Conservation (phyloP, 2,888 invertebrate genomes). For the Stenodera caucasica region DNA sequence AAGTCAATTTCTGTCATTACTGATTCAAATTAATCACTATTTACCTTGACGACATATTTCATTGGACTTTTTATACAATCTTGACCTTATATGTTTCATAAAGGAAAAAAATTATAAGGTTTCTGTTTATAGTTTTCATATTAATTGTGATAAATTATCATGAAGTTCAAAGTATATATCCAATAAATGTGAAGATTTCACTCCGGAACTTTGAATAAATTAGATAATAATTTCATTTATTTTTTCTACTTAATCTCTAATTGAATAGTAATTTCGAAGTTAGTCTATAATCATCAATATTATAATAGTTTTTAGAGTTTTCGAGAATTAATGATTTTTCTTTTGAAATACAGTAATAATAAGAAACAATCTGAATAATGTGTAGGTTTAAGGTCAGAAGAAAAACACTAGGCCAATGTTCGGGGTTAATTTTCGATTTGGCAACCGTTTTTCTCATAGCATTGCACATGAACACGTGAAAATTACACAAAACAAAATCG, state of each 20-base stretch:
- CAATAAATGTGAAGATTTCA: not conserved
- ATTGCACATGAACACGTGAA: slow-evolving; percentile 10
- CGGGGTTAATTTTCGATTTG: slow-evolving; percentile 14
- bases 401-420: slow-evolving; percentile 30
- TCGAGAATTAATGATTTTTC: too few species aligned
- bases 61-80: not conserved
- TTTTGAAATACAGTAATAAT: too few species aligned
- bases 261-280: too few species aligned
- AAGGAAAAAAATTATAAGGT: not conserved
- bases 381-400: slow-evolving; percentile 28
- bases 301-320: too few species aligned
- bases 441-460: not conserved
- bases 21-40: not conserved
- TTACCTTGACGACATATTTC: not conserved
- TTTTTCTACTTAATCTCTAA: too few species aligned
- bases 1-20: not conserved
- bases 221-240: too few species aligned
- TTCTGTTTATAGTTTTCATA: not conserved
- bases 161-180: not conserved
- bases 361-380: too few species aligned
- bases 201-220: not conserved
- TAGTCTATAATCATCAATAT: too few species aligned
- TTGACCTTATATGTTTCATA: not conserved
- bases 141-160: not conserved
- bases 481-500: not conserved